Conservation (phyloP, 1,140 invertebrate genomes). For the Helicorthomorpha holstii region DNA sequence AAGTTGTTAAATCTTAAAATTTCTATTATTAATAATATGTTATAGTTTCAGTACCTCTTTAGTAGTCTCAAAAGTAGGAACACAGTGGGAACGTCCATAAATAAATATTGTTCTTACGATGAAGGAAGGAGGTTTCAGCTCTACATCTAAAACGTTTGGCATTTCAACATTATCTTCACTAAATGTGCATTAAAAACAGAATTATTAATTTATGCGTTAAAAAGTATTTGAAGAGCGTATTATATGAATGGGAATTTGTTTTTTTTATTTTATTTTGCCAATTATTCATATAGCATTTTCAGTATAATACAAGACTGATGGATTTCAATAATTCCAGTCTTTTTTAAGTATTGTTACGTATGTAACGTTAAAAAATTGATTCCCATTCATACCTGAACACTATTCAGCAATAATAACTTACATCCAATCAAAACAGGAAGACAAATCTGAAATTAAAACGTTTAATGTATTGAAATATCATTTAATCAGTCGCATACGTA, state of each 20-base stretch:
- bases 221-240: background rate
- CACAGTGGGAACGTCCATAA: conserved; percentile 43
- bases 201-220: conserved; percentile 1
- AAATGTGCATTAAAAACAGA: conserved; percentile 7
- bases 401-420: conserved; percentile 23
- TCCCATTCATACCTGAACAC: background rate
- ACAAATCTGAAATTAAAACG: conserved; percentile 32
- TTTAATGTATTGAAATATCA: background rate
- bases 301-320: too few relatives aligned
- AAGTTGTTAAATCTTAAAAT: background rate
- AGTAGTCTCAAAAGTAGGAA: conserved; percentile 32
- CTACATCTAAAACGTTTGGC: conserved; percentile 28
- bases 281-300: too few relatives aligned
- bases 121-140: conserved; percentile 33
- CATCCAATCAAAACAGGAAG: conserved; percentile 37
- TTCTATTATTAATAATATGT: background rate
- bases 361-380: background rate
- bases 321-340: too few relatives aligned
- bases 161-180: conserved; percentile 24
- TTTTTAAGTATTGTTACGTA: too few relatives aligned
- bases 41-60: conserved; percentile 20
- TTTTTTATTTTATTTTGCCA: too few relatives aligned
- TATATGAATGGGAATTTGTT: too few relatives aligned
- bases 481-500: conserved; percentile 8
- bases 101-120: conserved; percentile 41